phyloP scores from a whole-genome alignment of 2,797 vertebrate species.

The Amblyraja radiata region DNA sequence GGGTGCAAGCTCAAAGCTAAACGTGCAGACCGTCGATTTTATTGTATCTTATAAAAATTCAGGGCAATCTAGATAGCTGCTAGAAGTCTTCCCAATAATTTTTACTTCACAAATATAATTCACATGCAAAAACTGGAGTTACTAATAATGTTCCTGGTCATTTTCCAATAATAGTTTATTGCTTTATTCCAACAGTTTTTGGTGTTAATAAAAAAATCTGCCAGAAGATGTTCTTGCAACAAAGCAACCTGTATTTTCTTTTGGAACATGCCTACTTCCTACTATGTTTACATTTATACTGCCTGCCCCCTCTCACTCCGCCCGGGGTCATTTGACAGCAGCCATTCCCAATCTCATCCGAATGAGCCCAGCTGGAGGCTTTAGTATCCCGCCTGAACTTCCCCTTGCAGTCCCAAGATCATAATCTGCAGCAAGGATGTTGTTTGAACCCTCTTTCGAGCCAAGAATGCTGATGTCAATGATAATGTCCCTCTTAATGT shows the following conservation, averaged over 20 bases:
- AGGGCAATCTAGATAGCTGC: not conserved
- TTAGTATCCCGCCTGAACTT: not conserved
- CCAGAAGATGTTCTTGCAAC: not conserved
- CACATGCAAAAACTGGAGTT: not conserved
- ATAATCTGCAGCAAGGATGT: not conserved
- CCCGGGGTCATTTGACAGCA: not conserved
- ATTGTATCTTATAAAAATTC: not conserved
- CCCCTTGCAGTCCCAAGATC: not conserved
- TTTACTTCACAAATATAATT: not conserved
- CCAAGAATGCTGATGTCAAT: not conserved
- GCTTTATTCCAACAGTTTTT: not conserved
- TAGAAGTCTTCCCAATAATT: not conserved
- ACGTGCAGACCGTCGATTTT: not conserved
- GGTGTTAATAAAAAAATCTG: not conserved
- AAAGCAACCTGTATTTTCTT: not conserved
- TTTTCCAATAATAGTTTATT: constrained; percentile 9
- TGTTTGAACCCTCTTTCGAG: not conserved
- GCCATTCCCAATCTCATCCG: not conserved
- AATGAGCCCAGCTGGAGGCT: not conserved
- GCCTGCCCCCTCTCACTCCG: not conserved
- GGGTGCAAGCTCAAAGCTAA: no score
- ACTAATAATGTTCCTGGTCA: not conserved
- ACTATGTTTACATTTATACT: not conserved
- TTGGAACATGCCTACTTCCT: not conserved
- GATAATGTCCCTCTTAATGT: not conserved